A percentile compares a stretch with the other conserved stretches of the same genome.
These are phyloP conservation scores for Notolabrus celidotus DNA, from an alignment of 2,797 vertebrate genomes.

Conservation along the genomic window DNA sequence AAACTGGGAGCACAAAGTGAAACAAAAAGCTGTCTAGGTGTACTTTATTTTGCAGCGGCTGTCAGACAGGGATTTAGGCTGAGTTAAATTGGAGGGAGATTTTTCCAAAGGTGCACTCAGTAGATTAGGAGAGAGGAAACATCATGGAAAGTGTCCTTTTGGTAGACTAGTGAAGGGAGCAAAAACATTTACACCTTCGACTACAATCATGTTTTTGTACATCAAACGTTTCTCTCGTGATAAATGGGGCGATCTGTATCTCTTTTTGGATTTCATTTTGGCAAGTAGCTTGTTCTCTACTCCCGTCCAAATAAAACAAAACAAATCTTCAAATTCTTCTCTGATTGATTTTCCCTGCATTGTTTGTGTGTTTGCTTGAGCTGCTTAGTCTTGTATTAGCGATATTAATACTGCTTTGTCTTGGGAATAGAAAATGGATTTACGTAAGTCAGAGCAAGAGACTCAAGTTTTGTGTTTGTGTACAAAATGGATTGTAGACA, in stretches of 20 bases:
- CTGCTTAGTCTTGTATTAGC: constrained; percentile 48
- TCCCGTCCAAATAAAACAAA: constrained; percentile 33
- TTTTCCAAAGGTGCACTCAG: constrained; percentile 48
- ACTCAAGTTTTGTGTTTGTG: constrained; percentile 41
- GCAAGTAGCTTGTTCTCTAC: constrained; percentile 36
- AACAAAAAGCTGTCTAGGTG: constrained; percentile 52
- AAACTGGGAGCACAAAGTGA: constrained; percentile 43
- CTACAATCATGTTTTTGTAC: constrained; percentile 27
- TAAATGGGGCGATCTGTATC: constrained; percentile 15
- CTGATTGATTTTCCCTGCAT: constrained; percentile 27
- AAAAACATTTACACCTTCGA: constrained; percentile 11
- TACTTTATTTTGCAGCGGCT: constrained; percentile 56
- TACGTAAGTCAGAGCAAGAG: constrained; percentile 34
- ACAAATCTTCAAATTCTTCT: constrained; percentile 37
- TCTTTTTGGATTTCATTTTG: constrained; percentile 34
- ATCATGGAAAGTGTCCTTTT: constrained; percentile 14
- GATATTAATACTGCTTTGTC: constrained; percentile 54
- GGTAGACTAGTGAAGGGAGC: neutral
- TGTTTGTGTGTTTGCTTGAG: constrained; percentile 37
- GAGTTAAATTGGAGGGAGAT: constrained; percentile 54
- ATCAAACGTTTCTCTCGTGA: constrained; percentile 40
- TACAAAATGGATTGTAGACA: constrained; percentile 25
- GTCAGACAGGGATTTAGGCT: constrained; percentile 64
- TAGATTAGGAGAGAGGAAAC: constrained; percentile 62
- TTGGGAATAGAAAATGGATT: constrained; percentile 44